Evolutionary conservation across 64 coral and sea anemone genomes (phyloP), one percentile per base, ranked within the genome.

Genomic region (Hydrozoanthus tunicans): DNA sequence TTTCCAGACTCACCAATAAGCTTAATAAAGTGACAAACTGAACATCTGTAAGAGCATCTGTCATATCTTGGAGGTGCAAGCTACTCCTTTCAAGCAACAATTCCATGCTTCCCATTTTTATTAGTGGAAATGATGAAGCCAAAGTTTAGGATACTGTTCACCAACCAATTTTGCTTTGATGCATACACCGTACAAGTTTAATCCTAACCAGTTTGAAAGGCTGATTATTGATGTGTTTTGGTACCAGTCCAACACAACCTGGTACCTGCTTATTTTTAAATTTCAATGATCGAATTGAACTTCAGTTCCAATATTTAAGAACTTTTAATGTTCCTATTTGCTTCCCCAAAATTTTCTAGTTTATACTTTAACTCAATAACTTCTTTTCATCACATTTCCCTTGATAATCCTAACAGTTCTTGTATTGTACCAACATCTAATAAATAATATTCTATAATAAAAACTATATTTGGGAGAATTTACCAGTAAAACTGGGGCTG

Each of bases 11-110:
- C 56, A 88, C 84, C 84, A 88, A 74, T 25, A 88, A 51, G 68
- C 84, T 75, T 88, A 88, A 88, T 75, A 88, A 51, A 51, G 84
- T 24, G 32, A 88, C 69, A 88, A 88, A 58, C 12, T 88, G 68
- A 56, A 58, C 23, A 75, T 88, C 67, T 17, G 68, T 51, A 3
- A 75, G 24, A 26, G 10, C 13, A 57, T 13, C 6, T 10, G 54
- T 20, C 6, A 5, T 17, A 13, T 4, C 5, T 51, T 32, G 24
- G 6, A 59, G 54, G 5, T 13, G 17, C 0, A 52, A 7, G 13
- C 25, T 11, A 15, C 23, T 15, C 7, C 56, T 88, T 75, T 88
- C 84, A 59, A 88, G 10, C 51, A 88, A 26, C 23, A 43, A 57
- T 17, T 75, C 23, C 23, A 88, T 43, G 25, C 84, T 88, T 60